Evolutionary conservation across 2,888 invertebrate genomes (phyloP), one percentile per base, ranked within the genome.

Genomic region (Panopea generosa): DNA sequence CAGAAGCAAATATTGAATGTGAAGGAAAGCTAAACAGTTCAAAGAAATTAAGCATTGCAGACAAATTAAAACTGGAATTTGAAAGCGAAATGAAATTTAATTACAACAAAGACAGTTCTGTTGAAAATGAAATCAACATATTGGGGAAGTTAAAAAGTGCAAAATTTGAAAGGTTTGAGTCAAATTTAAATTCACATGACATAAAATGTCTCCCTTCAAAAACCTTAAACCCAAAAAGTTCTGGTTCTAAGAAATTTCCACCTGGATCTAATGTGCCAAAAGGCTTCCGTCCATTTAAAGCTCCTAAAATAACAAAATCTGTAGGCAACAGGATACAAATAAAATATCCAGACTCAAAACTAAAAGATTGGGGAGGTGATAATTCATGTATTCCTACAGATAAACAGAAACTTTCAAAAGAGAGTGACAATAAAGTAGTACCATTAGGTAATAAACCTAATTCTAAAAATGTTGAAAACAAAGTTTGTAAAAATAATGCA

Each of bases 211-310:
- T 33, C 11, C 11, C 33, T 18, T 4, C 45, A 45, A 45, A 45
- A 45, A 4, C 45, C 6, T 38, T 80, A 75, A 59, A 69, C 80
- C 40, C 59, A 50, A 33, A 11, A 33, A 33, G 11, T 33, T 33
- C 6, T 33, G 33, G 33, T 7, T 33, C 33, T 33, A 33, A 33
- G 33, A 33, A 33, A 33, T 33, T 33, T 33, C 33, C 33, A 33
- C 33, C 33, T 43, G 77, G 75, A n/a, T 43, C 81, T 20, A 77
- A 75, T 62, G 67, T 83, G 11, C 86, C 86, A 22, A 78, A 87
- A 75, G 88, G 87, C 24, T 87, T 85, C 63, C 73, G 85, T 27
- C 88, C 88, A 52, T 88, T 88, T 55, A 88, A 87, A 66, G 66
- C 84, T 11, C 88, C 87, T 14, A 84, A 77, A 68, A 65, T 68